phyloP scores from a whole-genome alignment of 2,797 vertebrate genomes.

The Picus viridis region DNA sequence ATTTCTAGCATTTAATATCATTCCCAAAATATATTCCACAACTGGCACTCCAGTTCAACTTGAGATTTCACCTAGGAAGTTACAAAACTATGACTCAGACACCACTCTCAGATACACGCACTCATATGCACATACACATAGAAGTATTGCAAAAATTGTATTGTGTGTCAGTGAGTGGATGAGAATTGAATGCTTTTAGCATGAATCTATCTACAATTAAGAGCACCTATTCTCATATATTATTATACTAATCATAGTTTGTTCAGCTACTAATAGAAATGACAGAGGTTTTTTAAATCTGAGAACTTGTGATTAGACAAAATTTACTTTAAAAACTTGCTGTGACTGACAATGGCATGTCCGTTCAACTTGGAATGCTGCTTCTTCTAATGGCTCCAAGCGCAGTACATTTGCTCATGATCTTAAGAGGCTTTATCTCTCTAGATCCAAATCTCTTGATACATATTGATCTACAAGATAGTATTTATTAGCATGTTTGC shows the following conservation, averaged over 20 bases:
- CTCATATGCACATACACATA: background rate
- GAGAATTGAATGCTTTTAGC: background rate
- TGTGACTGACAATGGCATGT: background rate
- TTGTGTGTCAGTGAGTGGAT: background rate
- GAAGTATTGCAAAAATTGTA: background rate
- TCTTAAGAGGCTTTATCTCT: background rate
- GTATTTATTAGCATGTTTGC: constrained; percentile 43
- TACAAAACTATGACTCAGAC: background rate
- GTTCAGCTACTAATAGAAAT: background rate
- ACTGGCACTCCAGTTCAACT: background rate
- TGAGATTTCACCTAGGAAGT: constrained; percentile 2
- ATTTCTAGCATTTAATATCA: background rate
- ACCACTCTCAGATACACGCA: background rate
- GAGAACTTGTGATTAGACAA: background rate
- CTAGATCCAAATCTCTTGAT: background rate
- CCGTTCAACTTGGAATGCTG: background rate
- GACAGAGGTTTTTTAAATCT: background rate
- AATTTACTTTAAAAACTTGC: background rate
- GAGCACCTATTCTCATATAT: background rate
- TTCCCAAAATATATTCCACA: background rate
- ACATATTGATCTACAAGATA: background rate
- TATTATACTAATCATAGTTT: background rate
- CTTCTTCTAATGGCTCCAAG: background rate
- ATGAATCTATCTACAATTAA: background rate
- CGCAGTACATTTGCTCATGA: background rate